Evolutionary conservation across 2,888 invertebrate genomes (phyloP).

Genomic region (Lycia hirtaria): DNA sequence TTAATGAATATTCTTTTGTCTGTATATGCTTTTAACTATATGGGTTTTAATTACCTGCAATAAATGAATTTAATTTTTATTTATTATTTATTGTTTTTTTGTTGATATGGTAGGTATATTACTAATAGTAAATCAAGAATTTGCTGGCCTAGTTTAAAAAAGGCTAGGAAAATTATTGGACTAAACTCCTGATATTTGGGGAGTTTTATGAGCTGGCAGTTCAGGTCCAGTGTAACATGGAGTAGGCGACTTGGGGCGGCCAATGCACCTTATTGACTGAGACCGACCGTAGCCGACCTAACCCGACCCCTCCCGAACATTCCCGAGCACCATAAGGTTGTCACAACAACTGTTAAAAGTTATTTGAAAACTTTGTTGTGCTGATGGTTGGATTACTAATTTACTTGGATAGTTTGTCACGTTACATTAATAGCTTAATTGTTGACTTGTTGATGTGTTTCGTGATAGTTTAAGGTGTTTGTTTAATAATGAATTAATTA

Average conservation of each 20-base stretch:
- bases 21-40: too few species aligned
- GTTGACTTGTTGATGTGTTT: slow-evolving; percentile 34
- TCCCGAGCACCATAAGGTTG: slow-evolving; percentile 58
- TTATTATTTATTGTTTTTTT: too few species aligned
- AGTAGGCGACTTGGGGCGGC: slow-evolving; percentile 78
- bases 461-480: slow-evolving; percentile 18
- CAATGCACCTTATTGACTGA: slow-evolving; percentile 79
- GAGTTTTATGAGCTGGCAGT: slow-evolving; percentile 45
- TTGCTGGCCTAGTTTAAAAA: too few species aligned
- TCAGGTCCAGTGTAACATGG: slow-evolving; percentile 56
- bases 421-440: slow-evolving; percentile 51
- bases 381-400: slow-evolving; percentile 53
- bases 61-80: too few species aligned
- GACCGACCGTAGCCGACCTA: slow-evolving; percentile 64
- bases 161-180: neutral
- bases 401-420: slow-evolving; percentile 56
- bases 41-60: too few species aligned
- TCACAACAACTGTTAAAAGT: slow-evolving; percentile 64
- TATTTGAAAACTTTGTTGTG: slow-evolving; percentile 61
- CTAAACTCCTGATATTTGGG: slow-evolving; percentile 33
- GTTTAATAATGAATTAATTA: too few species aligned
- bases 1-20: too few species aligned
- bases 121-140: neutral
- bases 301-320: slow-evolving; percentile 60
- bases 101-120: too few species aligned